These are phyloP conservation scores for Zapus hudsonius DNA, from an alignment of 2,113 vertebrate genomes.

Conservation along the genomic window DNA sequence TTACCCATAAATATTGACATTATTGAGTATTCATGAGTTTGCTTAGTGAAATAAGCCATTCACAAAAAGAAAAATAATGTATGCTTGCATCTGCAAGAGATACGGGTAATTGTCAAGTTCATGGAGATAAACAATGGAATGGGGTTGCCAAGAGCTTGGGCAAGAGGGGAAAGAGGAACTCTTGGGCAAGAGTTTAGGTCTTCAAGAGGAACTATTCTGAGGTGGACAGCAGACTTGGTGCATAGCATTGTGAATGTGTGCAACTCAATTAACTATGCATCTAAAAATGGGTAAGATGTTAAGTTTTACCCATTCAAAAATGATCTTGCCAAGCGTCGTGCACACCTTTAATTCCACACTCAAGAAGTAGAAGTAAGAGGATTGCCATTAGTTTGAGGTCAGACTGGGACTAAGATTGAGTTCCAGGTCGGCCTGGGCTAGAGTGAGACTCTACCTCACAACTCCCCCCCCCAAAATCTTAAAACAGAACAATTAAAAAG, in stretches of 20 bases:
- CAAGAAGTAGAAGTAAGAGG: no score
- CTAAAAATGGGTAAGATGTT: not conserved
- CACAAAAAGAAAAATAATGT: not conserved
- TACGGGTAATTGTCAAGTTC: not conserved
- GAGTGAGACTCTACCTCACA: no score
- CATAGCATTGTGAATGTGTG: not conserved
- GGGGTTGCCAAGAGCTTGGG: not conserved
- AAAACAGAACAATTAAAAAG: not conserved
- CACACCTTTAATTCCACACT: no score
- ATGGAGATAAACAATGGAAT: not conserved
- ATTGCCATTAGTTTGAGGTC: no score
- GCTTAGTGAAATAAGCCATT: not conserved
- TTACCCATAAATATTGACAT: not conserved
- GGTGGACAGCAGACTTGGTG: not conserved
- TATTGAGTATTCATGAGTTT: not conserved
- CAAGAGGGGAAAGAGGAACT: not conserved
- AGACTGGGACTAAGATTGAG: no score
- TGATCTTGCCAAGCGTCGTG: no score
- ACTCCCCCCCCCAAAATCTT: no score
- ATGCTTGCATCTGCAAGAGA: not conserved
- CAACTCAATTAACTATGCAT: not conserved
- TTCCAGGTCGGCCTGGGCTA: no score
- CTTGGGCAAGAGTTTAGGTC: not conserved
- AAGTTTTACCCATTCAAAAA: constrained; percentile 21
- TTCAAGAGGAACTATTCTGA: not conserved